Base-by-base conservation (phyloP, 2,888 invertebrate genomes). In the Nysson spinosus region DNA sequence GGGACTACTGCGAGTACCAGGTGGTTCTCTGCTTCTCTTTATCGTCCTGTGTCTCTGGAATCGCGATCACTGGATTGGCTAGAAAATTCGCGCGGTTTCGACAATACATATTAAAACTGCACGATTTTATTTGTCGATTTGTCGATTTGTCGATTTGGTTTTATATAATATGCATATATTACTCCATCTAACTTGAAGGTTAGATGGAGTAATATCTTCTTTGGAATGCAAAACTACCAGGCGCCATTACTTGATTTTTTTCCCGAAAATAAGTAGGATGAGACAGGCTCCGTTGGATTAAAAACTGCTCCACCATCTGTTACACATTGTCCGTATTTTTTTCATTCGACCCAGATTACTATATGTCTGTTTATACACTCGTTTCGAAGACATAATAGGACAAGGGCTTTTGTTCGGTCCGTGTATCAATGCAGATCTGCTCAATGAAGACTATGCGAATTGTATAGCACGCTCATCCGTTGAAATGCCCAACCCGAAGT, bases 361-460 rank as follows among this genome's bases (percentile, higher is more conserved):
- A 42, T 49, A 44, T 35, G 19, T 20, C 55, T 47, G 47, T 58
- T 67, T 69, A 63, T 58, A 63, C 63, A 55, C 58, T 55, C 46
- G 57, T 34, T 51, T 43, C 51, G 58, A 50, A 56, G 57, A 54
- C 32, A 62, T 57, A 63, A 69, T 67, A 50, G 69, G 44, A 70
- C 61, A 69, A 69, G 56, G 43, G 50, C 11, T 47, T 11, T 58
- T 51, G 39, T 39, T 19, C 52, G 11, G 30, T n/a, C 22, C 42
- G 44, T 30, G 56, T 57, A 67, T 69, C 69, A 69, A 67, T 67
- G 67, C 62, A 26, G 56, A 56, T 50, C 47, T 40, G 57, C 35
- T 54, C 63, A 54, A 67, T 57, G 49, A 60, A 43, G 51, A 51
- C 56, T 50, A 34, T 42, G 46, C 20, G 52, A 50, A 69, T 69